Evolutionary conservation across 2,113 vertebrate species (phyloP), one percentile per base, ranked within the genome.

Genomic region (Hippocampus zosterae): DNA sequence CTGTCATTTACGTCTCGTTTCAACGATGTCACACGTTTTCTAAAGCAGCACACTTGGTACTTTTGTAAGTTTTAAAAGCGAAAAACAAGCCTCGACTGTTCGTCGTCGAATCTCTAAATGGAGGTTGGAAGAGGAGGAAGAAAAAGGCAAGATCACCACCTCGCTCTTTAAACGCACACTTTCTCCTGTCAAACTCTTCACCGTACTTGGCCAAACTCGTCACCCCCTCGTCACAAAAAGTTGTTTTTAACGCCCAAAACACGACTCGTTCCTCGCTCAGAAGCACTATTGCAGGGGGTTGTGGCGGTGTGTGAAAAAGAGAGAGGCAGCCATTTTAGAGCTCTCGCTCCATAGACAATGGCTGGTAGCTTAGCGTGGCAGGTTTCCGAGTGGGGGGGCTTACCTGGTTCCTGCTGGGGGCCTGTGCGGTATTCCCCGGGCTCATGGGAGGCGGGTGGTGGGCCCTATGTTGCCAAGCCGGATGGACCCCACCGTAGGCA

Each of bases 241-340:
- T 50, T 67, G 44, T 85, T 78, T 84, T 84, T 63, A 5, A 48
- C 3, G 70, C 72, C 3, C 13, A 16, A 65, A 46, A 46, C 23
- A 65, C 63, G 15, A 25, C 13, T 27, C 23, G 5, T 3, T 16
- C 42, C 41, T 65, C n/a, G n/a, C 42, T 65, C 66, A 81, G 57
- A 77, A 88, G 82, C 79, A 80, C 78, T 69, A 44, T 78, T 85
- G 83, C 86, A 82, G 73, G 78, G 80, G 87, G 73, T 84, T 76
- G 81, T 83, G 66, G 79, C 70, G 84, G 76, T 74, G 82, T 60
- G 63, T 46, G 67, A 81, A 92, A 37, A 93, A 92, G 89, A 92
- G 88, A 89, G 87, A 93, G 95, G 94, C 95, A 95, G 95, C 95
- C 95, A 96, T 96, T 95, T 96, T 96, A 96, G 92, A 95, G 92